These are phyloP conservation scores for Pristionchus exspectatus DNA, from an alignment of 2,888 invertebrate genomes.

Conservation along the genomic window DNA sequence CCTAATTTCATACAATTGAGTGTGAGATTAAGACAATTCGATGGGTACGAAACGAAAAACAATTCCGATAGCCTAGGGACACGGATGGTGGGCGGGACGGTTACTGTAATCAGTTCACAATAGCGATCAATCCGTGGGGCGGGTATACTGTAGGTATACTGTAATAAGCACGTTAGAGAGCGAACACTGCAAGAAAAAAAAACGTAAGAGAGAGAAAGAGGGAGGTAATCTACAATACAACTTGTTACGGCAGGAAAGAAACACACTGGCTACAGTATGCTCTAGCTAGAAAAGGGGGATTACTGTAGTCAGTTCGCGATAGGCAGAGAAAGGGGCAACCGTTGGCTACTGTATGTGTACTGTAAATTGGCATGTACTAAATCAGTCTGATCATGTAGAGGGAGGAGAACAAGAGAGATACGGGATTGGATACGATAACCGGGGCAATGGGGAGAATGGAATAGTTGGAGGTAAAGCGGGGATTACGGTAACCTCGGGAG, in stretches of 20 bases:
- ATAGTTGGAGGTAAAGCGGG: neutral
- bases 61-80: conserved; percentile 15
- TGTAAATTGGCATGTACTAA: too few species aligned
- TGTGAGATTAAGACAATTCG: neutral
- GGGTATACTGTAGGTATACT: neutral
- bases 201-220: neutral
- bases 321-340: neutral
- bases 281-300: neutral
- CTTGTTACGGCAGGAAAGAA: neutral
- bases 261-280: neutral
- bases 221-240: neutral
- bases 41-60: neutral
- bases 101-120: conserved; percentile 7
- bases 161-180: neutral
- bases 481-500: conserved; percentile 10
- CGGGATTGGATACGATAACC: neutral
- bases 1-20: neutral
- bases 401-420: neutral
- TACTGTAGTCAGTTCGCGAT: neutral
- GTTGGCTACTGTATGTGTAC: too few species aligned
- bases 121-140: neutral
- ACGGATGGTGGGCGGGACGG: neutral
- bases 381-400: neutral
- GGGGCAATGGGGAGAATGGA: neutral
- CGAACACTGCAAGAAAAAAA: neutral